These are phyloP conservation scores for Pimpla rufipes DNA, from an alignment of 2,888 invertebrate genomes.

Conservation along the genomic window DNA sequence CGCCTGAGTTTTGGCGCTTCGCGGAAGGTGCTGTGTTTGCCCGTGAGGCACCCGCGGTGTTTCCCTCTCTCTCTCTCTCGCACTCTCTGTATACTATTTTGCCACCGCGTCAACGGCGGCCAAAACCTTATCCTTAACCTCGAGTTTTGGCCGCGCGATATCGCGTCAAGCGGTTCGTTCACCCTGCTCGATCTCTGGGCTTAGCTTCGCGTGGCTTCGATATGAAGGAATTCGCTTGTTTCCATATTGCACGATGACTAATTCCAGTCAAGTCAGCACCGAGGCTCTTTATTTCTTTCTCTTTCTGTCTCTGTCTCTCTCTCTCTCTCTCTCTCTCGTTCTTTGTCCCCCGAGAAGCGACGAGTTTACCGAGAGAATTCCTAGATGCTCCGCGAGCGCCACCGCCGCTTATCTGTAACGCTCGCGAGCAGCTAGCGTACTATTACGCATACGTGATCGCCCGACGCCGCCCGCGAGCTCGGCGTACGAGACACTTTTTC, in stretches of 20 bases:
- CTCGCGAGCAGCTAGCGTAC: slow-evolving; percentile 42
- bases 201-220: neutral
- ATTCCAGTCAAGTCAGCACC: slow-evolving; percentile 18
- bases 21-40: slow-evolving; percentile 42
- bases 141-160: slow-evolving; percentile 37
- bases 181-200: slow-evolving; percentile 21
- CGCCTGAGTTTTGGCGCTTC: slow-evolving; percentile 59
- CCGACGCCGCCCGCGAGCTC: slow-evolving; percentile 43
- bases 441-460: slow-evolving; percentile 58
- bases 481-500: slow-evolving; percentile 34
- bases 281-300: too few species aligned
- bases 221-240: slow-evolving; percentile 16
- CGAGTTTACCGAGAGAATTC: slow-evolving; percentile 51
- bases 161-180: slow-evolving; percentile 58
- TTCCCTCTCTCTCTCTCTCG: too few species aligned
- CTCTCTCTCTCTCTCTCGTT: neutral
- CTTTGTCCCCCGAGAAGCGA: slow-evolving; percentile 18
- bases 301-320: neutral
- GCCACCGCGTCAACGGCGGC: slow-evolving; percentile 41
- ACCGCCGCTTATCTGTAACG: slow-evolving; percentile 58
- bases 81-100: slow-evolving; percentile 14
- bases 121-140: slow-evolving; percentile 69
- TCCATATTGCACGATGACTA: slow-evolving; percentile 10
- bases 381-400: slow-evolving; percentile 41
- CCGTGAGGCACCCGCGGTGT: neutral